Evolutionary conservation across 2,888 invertebrate genomes (phyloP).

Genomic region (Linyphia triangularis): DNA sequence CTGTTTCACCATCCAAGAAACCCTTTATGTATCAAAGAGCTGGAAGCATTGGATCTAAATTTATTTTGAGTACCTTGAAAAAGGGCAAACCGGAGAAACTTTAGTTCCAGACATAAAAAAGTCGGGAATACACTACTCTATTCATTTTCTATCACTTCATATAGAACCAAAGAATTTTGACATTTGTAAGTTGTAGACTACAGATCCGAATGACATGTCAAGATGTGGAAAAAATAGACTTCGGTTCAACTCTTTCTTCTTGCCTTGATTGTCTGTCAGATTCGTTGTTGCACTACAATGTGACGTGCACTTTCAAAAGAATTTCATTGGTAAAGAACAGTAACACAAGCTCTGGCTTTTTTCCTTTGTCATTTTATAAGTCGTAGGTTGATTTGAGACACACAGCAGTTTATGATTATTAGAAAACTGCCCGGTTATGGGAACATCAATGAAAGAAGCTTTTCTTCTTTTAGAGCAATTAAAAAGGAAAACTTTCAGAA

Average conservation of each 20-base stretch:
- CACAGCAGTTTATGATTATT: too few relatives aligned
- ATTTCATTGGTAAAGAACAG: background rate
- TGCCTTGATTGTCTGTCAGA: conserved; percentile 4
- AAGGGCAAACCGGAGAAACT: background rate
- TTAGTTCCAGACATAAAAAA: conserved; percentile 2
- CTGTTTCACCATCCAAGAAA: conserved; percentile 1
- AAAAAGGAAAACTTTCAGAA: too few relatives aligned
- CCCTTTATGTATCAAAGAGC: background rate
- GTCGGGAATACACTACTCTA: conserved; percentile 13
- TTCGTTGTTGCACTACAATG: conserved; percentile 9
- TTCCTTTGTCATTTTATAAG: too few relatives aligned
- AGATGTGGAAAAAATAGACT: conserved; percentile 7
- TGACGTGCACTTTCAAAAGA: conserved; percentile 3
- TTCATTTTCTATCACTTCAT: conserved; percentile 37
- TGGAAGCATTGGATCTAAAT: conserved; percentile 7
- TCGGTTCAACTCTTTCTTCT: background rate
- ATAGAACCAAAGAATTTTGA: conserved; percentile 31
- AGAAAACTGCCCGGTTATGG: too few relatives aligned
- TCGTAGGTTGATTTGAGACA: too few relatives aligned
- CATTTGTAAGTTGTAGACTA: conserved; percentile 42
- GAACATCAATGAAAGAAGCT: too few relatives aligned
- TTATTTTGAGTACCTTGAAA: conserved; percentile 8
- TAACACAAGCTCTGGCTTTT: too few relatives aligned
- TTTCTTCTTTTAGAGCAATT: too few relatives aligned
- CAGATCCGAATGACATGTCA: conserved; percentile 33